These are phyloP conservation scores for Hiodon alosoides DNA, from an alignment of 2,113 vertebrate species.

Conservation along the genomic window DNA sequence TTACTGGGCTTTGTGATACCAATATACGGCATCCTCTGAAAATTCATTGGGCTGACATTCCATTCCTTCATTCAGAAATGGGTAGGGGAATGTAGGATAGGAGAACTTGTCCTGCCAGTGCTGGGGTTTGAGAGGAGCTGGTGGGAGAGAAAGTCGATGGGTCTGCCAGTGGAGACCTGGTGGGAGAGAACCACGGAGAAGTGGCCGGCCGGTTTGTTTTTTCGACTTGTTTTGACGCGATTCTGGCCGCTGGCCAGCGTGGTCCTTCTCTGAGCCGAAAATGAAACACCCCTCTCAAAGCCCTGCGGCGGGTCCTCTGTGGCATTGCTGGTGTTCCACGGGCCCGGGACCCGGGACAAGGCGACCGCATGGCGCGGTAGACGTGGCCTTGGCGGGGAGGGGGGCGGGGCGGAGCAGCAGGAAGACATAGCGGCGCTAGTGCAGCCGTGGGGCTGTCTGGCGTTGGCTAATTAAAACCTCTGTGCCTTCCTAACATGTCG, in stretches of 20 bases:
- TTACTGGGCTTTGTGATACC: too few species aligned
- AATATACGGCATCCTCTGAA: too few species aligned
- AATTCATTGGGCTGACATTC: too few species aligned
- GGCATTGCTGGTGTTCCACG: conserved; percentile 97
- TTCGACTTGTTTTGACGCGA: conserved; percentile 34
- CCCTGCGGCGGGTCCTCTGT: conserved; percentile 67
- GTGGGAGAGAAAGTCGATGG: conserved; percentile 27
- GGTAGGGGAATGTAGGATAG: too few species aligned
- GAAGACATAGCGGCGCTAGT: conserved; percentile 92
- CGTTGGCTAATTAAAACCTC: conserved; percentile 93
- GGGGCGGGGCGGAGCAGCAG: background rate
- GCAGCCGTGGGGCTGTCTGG: conserved; percentile 94
- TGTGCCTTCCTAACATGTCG: conserved; percentile 87
- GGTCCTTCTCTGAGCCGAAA: background rate
- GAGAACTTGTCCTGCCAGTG: too few species aligned
- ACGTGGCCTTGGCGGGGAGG: conserved; percentile 80
- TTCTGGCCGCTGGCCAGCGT: background rate
- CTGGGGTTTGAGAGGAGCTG: conserved; percentile 52
- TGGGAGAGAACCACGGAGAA: conserved; percentile 46
- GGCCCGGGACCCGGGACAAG: conserved; percentile 87
- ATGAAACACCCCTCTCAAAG: background rate
- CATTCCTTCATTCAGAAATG: too few species aligned
- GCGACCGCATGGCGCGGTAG: conserved; percentile 97
- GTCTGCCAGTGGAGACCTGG: too few species aligned
- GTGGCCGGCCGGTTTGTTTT: conserved; percentile 27